Evolutionary conservation across 1,140 invertebrate species (phyloP).

Genomic region (Hesperophylax magnus): DNA sequence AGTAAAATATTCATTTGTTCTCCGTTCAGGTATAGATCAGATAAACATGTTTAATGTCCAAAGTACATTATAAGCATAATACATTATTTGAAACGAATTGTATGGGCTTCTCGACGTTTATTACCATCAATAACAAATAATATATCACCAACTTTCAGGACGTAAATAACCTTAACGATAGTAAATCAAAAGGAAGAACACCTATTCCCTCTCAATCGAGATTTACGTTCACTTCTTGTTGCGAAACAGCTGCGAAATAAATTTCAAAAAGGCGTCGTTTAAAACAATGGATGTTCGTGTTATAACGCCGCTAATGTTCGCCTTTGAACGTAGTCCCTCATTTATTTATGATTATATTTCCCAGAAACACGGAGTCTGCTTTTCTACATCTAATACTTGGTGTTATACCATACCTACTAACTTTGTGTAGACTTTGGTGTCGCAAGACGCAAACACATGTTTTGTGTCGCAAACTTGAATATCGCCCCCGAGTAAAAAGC

Average conservation of each 20-base stretch:
- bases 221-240: conserved; percentile 38
- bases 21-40: not conserved
- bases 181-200: conserved; percentile 40
- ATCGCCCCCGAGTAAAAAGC: conserved; percentile 13
- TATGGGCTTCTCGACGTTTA: not conserved
- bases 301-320: conserved; percentile 40
- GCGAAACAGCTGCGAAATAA: conserved; percentile 27
- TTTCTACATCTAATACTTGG: not conserved
- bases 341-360: conserved; percentile 49
- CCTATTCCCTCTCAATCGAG: conserved; percentile 27
- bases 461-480: conserved; percentile 39
- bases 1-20: no score
- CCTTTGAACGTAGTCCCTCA: conserved; percentile 30
- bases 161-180: conserved; percentile 21
- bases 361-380: not conserved
- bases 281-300: conserved; percentile 44
- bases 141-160: conserved; percentile 3
- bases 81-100: not conserved
- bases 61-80: not conserved
- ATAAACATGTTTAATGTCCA: not conserved
- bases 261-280: conserved; percentile 34
- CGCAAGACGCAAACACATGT: conserved; percentile 49
- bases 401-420: not conserved
- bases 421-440: conserved; percentile 21
- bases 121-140: conserved; percentile 4